Evolutionary conservation across 2,888 invertebrate species (phyloP), one percentile per base, ranked within the genome.

Genomic region (Hesperia comma): DNA sequence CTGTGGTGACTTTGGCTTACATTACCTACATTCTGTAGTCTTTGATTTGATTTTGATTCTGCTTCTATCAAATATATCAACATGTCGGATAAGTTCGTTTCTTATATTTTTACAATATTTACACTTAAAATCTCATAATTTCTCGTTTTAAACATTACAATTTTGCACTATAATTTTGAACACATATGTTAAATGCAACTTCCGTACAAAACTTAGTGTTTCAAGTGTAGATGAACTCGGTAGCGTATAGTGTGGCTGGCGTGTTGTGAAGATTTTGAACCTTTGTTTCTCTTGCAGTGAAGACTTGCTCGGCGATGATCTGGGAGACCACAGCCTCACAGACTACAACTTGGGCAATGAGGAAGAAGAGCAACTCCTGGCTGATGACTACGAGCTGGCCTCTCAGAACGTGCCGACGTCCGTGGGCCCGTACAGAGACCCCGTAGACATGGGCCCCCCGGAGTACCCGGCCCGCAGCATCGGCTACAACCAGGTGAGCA

Each of bases 21-120:
- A n/a, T n/a, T n/a, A n/a, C n/a, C n/a, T n/a, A n/a, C n/a, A n/a
- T n/a, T n/a, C n/a, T n/a, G n/a, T n/a, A n/a, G 26, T 26, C 26
- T 26, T 5, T 26, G 26, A n/a, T n/a, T n/a, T 26, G 26, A 26
- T 5, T 26, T 5, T 26, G 26, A 4, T 2, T 26, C 26, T 26
- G 26, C 26, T 26, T 26, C 26, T 26, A 43, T 51, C 32, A 67
- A 78, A 33, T 76, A 80, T 83, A 80, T 80, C 86, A 91, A 90
- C 83, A 92, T 92, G 92, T 92, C 92, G 87, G 92, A 92, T 82
- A 90, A 88, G 92, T 92, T 84, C 85, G 91, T 91, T 70, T 66
- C 55, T 57, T 63, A 63, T 61, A 68, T 19, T 53, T 51, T 63
- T 53, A n/a, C 54, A 46, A 17, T 68, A 54, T 61, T 53, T 68